A percentile compares a stretch with the other conserved stretches of the same genome.
These are phyloP conservation scores for Didymodactylos carnosus DNA, from an alignment of 2,888 invertebrate species.

Conservation along the genomic window DNA sequence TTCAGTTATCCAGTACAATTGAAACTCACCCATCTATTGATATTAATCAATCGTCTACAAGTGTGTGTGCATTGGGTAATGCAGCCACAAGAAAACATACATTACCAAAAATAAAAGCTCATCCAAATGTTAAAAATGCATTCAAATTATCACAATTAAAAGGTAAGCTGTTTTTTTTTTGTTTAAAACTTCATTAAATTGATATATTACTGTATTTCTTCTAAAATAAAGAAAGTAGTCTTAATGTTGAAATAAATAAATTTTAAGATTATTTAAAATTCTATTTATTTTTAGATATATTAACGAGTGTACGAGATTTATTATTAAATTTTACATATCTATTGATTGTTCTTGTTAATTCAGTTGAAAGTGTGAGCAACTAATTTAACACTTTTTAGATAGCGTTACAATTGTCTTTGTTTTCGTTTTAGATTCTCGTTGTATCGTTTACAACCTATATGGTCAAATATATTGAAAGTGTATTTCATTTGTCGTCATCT, in stretches of 20 bases:
- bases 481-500: neutral
- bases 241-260: no score
- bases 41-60: neutral
- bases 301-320: neutral
- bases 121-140: neutral
- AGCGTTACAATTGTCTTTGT: neutral
- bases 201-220: no score
- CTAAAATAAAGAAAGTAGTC: no score
- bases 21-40: neutral
- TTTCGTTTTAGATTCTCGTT: neutral
- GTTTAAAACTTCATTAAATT: neutral
- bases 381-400: no score
- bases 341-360: neutral
- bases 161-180: neutral
- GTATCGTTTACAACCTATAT: neutral
- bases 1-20: no score
- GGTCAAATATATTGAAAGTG: neutral
- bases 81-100: neutral
- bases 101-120: neutral
- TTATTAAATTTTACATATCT: neutral
- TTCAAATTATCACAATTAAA: neutral
- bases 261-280: no score
- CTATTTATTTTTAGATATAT: neutral
- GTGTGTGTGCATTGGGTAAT: neutral
- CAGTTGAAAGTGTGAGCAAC: neutral